A percentile compares a stretch with the other conserved stretches of the same genome.
These are phyloP conservation scores for Nerophis lumbriciformis DNA, from an alignment of 2,113 vertebrate genomes.

Conservation along the genomic window DNA sequence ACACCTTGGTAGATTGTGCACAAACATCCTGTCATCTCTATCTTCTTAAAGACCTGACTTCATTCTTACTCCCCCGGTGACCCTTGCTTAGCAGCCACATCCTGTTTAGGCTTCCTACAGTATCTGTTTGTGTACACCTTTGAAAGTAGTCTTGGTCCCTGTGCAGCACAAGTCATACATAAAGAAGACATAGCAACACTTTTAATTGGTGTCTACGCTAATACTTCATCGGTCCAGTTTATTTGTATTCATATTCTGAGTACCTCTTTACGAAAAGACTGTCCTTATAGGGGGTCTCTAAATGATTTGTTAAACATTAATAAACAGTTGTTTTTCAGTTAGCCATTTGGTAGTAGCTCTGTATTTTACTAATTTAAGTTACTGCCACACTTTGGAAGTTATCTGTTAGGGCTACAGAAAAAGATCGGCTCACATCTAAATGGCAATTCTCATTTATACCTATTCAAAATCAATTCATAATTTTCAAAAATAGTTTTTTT, in stretches of 20 bases:
- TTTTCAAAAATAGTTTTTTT: too few relatives aligned
- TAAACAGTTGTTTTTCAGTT: too few relatives aligned
- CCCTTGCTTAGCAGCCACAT: constrained; percentile 57
- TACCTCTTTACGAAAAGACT: background rate
- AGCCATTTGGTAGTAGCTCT: too few relatives aligned
- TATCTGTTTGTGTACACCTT: constrained; percentile 56
- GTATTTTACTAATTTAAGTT: too few relatives aligned
- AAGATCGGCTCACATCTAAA: too few relatives aligned
- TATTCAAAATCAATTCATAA: too few relatives aligned
- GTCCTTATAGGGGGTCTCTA: background rate
- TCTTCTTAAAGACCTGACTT: constrained; percentile 39
- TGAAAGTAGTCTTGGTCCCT: constrained; percentile 31
- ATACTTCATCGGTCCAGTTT: background rate
- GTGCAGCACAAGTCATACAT: constrained; percentile 27
- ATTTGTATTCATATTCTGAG: background rate
- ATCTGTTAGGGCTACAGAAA: too few relatives aligned
- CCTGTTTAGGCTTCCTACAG: constrained; percentile 62
- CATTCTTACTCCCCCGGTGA: constrained; percentile 44
- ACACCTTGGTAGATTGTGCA: constrained; percentile 33
- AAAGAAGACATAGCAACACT: constrained; percentile 28
- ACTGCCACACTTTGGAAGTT: too few relatives aligned
- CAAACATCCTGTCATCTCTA: constrained; percentile 55
- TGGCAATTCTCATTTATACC: too few relatives aligned
- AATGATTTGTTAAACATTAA: background rate
- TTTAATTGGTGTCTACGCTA: background rate